phyloP scores from a whole-genome alignment of 2,113 vertebrate species.

The Benitochromis conjunctus region DNA sequence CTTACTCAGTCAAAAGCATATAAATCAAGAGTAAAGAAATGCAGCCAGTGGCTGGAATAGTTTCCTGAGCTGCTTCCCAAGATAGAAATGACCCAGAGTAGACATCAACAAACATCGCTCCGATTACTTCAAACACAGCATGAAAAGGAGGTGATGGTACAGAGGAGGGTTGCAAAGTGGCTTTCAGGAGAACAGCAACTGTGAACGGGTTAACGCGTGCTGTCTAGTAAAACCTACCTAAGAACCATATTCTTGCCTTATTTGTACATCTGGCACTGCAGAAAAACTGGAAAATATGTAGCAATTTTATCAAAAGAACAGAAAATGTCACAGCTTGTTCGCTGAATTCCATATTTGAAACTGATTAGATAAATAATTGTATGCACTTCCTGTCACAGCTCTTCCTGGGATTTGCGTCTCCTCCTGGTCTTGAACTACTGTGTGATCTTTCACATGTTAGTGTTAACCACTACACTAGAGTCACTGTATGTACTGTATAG shows the following conservation, averaged over 20 bases:
- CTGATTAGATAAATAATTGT: not conserved
- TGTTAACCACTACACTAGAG: not conserved
- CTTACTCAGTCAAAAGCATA: not conserved
- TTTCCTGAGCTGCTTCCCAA: not conserved
- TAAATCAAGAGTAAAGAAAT: not conserved
- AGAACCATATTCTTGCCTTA: not conserved
- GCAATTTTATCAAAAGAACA: not conserved
- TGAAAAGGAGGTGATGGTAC: not conserved
- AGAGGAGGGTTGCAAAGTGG: not conserved
- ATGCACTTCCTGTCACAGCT: not conserved
- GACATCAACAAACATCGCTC: not conserved
- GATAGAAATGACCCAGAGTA: not conserved
- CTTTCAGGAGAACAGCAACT: not conserved
- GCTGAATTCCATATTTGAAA: not conserved
- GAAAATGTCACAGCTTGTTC: not conserved
- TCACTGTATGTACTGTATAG: not conserved
- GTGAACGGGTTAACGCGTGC: not conserved
- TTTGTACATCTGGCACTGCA: not conserved
- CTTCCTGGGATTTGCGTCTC: not conserved
- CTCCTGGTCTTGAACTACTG: not conserved
- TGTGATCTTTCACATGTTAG: not conserved
- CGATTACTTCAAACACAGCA: not conserved
- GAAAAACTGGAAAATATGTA: not conserved
- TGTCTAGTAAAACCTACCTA: not conserved
- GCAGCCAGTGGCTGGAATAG: not conserved